These are phyloP conservation scores for Gila robusta DNA, from an alignment of 2,797 vertebrate genomes.

Conservation along the genomic window DNA sequence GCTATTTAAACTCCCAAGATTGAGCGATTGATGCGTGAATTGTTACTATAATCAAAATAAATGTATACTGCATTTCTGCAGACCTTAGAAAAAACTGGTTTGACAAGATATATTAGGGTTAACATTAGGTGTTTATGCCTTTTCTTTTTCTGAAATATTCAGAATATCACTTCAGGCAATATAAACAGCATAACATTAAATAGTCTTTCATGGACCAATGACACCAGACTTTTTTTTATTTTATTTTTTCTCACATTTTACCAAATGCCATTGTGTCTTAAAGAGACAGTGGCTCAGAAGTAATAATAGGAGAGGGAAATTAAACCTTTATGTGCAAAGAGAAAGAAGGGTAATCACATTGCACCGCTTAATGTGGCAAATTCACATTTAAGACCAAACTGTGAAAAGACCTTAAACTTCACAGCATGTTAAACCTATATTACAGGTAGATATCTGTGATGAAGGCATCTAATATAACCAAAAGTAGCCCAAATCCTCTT, in stretches of 20 bases:
- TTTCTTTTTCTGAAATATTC: conserved; percentile 44
- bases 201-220: conserved; percentile 11
- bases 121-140: conserved; percentile 1
- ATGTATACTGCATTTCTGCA: conserved; percentile 13
- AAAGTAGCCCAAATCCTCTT: conserved; percentile 31
- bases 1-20: not conserved
- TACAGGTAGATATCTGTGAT: conserved; percentile 40
- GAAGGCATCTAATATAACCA: conserved; percentile 43
- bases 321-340: not conserved
- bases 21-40: not conserved
- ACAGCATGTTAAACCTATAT: conserved; percentile 48
- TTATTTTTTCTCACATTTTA: not conserved
- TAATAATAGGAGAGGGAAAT: not conserved
- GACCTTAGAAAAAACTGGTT: conserved; percentile 1
- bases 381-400: conserved; percentile 54
- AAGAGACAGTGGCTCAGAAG: conserved; percentile 28
- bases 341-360: conserved; percentile 8
- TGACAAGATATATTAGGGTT: not conserved
- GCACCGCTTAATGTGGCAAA: conserved; percentile 33
- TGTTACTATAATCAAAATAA: not conserved
- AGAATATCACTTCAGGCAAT: conserved; percentile 39
- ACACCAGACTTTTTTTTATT: not conserved
- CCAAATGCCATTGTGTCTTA: conserved; percentile 7
- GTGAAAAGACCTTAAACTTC: conserved; percentile 41
- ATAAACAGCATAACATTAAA: conserved; percentile 2